Evolutionary conservation across 2,888 invertebrate genomes (phyloP), one percentile per base, ranked within the genome.

Genomic region (Conistra vaccinii): DNA sequence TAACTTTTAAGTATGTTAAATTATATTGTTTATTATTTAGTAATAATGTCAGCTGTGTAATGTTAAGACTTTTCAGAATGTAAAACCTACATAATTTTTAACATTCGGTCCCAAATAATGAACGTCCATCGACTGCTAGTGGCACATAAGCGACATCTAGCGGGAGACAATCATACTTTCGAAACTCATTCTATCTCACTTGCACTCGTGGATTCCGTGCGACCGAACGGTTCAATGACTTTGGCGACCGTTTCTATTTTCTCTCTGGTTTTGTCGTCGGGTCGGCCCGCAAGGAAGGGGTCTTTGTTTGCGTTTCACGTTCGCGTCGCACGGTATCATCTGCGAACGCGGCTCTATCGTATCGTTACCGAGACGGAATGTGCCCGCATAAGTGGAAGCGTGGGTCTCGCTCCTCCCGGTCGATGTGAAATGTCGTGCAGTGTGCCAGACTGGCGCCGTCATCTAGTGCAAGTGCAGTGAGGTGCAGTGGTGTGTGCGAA

Each of bases 241-340:
- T 91, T 95, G 93, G 93, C 93, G 94, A 93, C 95, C 94, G 96
- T 96, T 96, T 96, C 96, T 96, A 96, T 96, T 96, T 96, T 96
- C 95, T 96, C 96, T 96, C 95, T 96, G 96, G 96, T 96, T 92
- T 93, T 94, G 95, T 95, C 95, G 95, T 95, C 93, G 94, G 92
- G 90, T 94, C 93, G 92, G 93, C 90, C 93, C 78, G 91, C 91
- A 92, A 93, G 93, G 94, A 94, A 95, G 94, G 94, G 93, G 95
- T 94, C 96, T 96, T 96, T 96, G 96, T 96, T 96, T 96, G 96
- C 96, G 95, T 96, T 95, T 95, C 94, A 94, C 96, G 95, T 96
- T 95, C 95, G 95, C 93, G 94, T 94, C 91, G 96, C 90, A 94
- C 94, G 94, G 95, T 95, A 92, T 93, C 90, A 93, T 92, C 92